phyloP scores from a whole-genome alignment of 2,113 vertebrate genomes.

The Hucho hucho region DNA sequence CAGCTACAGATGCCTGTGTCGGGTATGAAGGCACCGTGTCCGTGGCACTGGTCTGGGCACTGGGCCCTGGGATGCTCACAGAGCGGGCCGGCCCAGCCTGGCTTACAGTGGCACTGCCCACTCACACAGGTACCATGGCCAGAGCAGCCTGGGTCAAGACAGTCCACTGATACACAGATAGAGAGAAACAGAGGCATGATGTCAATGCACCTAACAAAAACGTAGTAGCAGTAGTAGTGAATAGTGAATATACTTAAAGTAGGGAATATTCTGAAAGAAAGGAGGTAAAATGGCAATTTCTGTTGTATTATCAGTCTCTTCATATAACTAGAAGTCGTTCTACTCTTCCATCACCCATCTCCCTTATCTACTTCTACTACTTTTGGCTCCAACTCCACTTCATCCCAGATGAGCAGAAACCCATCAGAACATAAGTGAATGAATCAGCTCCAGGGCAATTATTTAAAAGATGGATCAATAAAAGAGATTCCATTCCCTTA shows the following conservation, averaged over 20 bases:
- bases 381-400: conserved; percentile 19
- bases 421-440: conserved; percentile 37
- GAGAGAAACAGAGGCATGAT: background rate
- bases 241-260: too few relatives aligned
- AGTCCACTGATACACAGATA: conserved; percentile 60
- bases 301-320: conserved; percentile 10
- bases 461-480: conserved; percentile 71
- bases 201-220: too few relatives aligned
- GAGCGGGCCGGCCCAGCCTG: conserved; percentile 81
- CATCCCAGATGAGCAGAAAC: conserved; percentile 22
- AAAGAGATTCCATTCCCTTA: conserved; percentile 59
- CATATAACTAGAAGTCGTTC: background rate
- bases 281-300: background rate
- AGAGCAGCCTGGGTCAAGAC: conserved; percentile 84
- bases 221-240: too few relatives aligned
- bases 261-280: too few relatives aligned
- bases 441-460: conserved; percentile 63
- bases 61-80: conserved; percentile 83
- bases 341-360: conserved; percentile 18
- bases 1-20: conserved; percentile 87
- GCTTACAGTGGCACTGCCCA: conserved; percentile 86
- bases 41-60: conserved; percentile 88
- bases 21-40: conserved; percentile 81
- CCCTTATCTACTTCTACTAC: background rate
- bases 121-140: conserved; percentile 84